Percentiles rank a stretch among this genome's conserved stretches.
phyloP scores from a whole-genome alignment of 1,140 invertebrate genomes.

The Atta texana region DNA sequence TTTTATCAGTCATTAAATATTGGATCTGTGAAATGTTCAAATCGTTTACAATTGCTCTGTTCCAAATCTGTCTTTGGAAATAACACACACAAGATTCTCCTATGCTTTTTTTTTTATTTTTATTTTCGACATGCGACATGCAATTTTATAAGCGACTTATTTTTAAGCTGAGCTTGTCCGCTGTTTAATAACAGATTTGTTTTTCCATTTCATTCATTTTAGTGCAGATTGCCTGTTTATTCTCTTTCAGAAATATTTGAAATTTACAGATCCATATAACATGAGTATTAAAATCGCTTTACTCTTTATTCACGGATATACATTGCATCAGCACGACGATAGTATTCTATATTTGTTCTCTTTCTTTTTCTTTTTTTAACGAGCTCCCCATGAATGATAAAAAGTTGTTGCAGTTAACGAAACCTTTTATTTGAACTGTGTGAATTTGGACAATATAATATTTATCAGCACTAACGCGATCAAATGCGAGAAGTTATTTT shows the following conservation, averaged over 20 bases:
- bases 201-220: constrained; percentile 52
- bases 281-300: constrained; percentile 51
- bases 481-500: constrained; percentile 29
- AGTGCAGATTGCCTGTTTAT: constrained; percentile 18
- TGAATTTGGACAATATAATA: constrained; percentile 53
- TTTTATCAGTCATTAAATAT: background rate
- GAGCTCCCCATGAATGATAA: constrained; percentile 4
- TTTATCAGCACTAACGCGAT: constrained; percentile 23
- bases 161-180: constrained; percentile 34
- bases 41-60: background rate
- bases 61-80: background rate
- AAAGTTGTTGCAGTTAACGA: constrained; percentile 29
- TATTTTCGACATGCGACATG: background rate
- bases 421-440: background rate
- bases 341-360: background rate
- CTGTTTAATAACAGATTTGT: constrained; percentile 21
- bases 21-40: background rate
- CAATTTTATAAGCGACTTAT: constrained; percentile 46
- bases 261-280: constrained; percentile 34
- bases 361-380: constrained; percentile 18
- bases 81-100: background rate
- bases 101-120: background rate
- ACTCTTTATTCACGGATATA: constrained; percentile 26
- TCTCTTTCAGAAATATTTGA: constrained; percentile 31
- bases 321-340: background rate